phyloP scores from a whole-genome alignment of 2,797 vertebrate species.

The Nasua narica region DNA sequence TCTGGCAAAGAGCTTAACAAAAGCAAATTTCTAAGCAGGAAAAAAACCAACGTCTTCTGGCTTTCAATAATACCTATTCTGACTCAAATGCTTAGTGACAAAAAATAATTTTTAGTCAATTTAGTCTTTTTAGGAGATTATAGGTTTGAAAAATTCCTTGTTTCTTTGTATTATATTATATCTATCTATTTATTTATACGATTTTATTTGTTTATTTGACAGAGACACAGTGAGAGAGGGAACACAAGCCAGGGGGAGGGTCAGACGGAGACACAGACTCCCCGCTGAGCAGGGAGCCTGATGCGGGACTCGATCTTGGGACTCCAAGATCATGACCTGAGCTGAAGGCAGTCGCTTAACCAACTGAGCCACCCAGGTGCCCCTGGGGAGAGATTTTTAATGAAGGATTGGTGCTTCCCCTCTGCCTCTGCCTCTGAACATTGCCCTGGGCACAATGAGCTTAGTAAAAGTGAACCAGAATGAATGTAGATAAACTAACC shows the following conservation, averaged over 20 bases:
- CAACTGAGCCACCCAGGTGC: too few species aligned
- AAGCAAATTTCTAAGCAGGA: not conserved
- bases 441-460: not conserved
- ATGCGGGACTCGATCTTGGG: too few species aligned
- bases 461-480: not conserved
- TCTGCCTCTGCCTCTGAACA: not conserved
- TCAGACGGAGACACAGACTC: too few species aligned
- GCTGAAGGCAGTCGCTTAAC: too few species aligned
- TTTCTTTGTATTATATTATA: not conserved
- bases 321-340: too few species aligned
- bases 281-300: too few species aligned
- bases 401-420: not conserved
- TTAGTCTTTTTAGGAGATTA: not conserved
- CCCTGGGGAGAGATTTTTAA: not conserved
- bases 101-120: not conserved
- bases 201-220: too few species aligned
- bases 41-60: not conserved
- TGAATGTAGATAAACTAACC: not conserved
- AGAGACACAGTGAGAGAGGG: too few species aligned
- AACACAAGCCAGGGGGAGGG: too few species aligned
- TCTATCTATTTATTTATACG: too few species aligned
- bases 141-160: not conserved
- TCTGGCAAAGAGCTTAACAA: not conserved
- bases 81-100: not conserved
- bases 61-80: slow-evolving; percentile 6